Base-by-base conservation (phyloP, 2,888 invertebrate genomes). In the Tetragonisca angustula region DNA sequence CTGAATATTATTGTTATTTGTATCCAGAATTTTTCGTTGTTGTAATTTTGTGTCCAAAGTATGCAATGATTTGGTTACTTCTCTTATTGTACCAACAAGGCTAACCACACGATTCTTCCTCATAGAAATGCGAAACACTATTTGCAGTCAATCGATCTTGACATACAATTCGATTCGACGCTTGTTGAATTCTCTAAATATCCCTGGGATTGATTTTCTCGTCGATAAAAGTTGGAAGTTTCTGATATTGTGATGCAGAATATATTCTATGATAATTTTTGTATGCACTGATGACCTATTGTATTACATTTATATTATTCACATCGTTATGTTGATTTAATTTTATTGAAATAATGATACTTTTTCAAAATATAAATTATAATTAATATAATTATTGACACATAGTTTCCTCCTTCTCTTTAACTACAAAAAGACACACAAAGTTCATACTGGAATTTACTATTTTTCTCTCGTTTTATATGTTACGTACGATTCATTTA, bases 61-160 rank as follows among this genome's bases (percentile, higher is more conserved):
- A 24, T 15, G 6, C n/a, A 21, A 32, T 17, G 27, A 49, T 49
- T 62, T 73, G n/a, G 2, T 17, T 21, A 43, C 2, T 27, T 11
- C 9, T 56, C 54, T n/a, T n/a, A 27, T 43, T 50, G 1, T 11
- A 24, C 21, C 21, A 19, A 19, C 49, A 56, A 72, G 72, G 62
- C 5, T 32, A 15, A 24, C 15, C 19, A 50, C 3, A 9, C 21
- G 27, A 11, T 56, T 56, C 72, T 68, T 50, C 27, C 49, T 50
- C 13, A 15, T 56, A 67, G 59, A 67, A 81, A 59, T 61, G 50
- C 71, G 17, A 61, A 67, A 61, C 43, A 27, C 21, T 43, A 43
- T 43, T 61, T n/a, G 43, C 54, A 24, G 52, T 59, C 59, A 49
- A 64, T 70, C 27, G 56, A 36, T 72, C 76, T 71, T 76, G 76